A percentile compares a stretch with the other conserved stretches of the same genome.
phyloP scores from a whole-genome alignment of 2,797 vertebrate genomes.

The Chelmon rostratus region DNA sequence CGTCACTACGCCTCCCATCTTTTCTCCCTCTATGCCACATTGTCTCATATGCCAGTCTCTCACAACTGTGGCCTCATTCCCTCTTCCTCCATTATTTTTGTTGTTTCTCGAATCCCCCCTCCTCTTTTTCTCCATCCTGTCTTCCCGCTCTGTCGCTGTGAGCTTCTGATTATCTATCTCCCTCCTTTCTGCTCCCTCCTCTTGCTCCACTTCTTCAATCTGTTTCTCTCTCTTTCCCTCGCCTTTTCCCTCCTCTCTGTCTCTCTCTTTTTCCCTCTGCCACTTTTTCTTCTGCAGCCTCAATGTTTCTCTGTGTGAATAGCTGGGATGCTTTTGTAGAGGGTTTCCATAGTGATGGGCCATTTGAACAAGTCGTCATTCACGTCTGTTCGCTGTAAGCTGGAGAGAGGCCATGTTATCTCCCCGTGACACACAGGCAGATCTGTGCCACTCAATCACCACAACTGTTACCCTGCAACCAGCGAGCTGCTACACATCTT shows the following conservation, averaged over 20 bases:
- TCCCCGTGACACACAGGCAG: slow-evolving; percentile 59
- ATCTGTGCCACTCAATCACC: slow-evolving; percentile 60
- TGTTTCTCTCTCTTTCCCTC: slow-evolving; percentile 44
- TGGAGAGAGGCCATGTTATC: slow-evolving; percentile 72
- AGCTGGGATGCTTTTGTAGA: slow-evolving; percentile 83
- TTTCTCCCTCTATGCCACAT: slow-evolving; percentile 18
- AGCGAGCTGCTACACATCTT: slow-evolving; percentile 21
- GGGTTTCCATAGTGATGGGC: slow-evolving; percentile 83
- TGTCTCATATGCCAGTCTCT: slow-evolving; percentile 59
- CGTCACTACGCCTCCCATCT: slow-evolving; percentile 24
- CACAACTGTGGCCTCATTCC: slow-evolving; percentile 60
- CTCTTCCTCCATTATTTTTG: slow-evolving; percentile 49
- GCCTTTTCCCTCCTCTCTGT: neutral
- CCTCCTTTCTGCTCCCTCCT: slow-evolving; percentile 37
- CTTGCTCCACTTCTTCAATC: slow-evolving; percentile 60
- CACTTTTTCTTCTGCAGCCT: slow-evolving; percentile 52
- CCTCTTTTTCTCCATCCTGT: slow-evolving; percentile 22
- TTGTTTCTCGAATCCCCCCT: neutral
- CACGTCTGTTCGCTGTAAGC: slow-evolving; percentile 69
- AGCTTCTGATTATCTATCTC: slow-evolving; percentile 60
- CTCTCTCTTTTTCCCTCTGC: slow-evolving; percentile 23
- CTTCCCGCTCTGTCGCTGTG: slow-evolving; percentile 32
- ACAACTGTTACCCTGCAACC: slow-evolving; percentile 43
- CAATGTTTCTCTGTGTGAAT: slow-evolving; percentile 76
- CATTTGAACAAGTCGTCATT: slow-evolving; percentile 82